Conservation (phyloP, 2,113 vertebrate genomes). For the Charadrius vociferus region DNA sequence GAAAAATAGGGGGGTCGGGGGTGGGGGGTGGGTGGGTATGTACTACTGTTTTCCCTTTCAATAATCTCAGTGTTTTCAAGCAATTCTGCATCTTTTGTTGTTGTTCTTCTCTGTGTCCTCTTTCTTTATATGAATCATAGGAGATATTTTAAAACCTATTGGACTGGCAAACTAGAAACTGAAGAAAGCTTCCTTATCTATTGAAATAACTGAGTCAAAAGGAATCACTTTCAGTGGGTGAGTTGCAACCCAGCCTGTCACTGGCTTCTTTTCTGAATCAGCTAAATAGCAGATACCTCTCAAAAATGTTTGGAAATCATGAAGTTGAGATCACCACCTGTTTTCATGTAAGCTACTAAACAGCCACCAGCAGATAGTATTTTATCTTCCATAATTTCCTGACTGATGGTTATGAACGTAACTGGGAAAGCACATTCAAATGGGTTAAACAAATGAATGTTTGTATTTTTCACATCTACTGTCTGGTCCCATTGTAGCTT, state of each 20-base stretch:
- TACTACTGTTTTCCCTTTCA: not conserved
- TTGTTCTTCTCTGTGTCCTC: not conserved
- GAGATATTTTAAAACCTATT: not conserved
- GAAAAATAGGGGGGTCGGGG: not conserved
- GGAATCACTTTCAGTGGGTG: not conserved
- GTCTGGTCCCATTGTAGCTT: not conserved
- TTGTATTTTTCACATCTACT: not conserved
- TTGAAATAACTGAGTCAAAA: conserved; percentile 3
- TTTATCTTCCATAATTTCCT: not conserved
- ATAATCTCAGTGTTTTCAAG: not conserved
- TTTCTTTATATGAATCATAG: not conserved
- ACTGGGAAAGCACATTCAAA: not conserved
- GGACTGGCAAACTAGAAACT: not conserved
- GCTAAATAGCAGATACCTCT: not conserved
- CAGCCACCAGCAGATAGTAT: not conserved
- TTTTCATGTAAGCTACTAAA: not conserved
- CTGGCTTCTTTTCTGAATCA: not conserved
- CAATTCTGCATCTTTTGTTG: not conserved
- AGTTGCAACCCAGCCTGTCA: not conserved
- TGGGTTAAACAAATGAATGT: not conserved
- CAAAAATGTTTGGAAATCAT: not conserved
- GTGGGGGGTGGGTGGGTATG: no score
- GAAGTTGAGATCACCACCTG: not conserved
- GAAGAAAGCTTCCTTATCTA: not conserved
- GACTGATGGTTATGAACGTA: not conserved